phyloP scores from a whole-genome alignment of 2,888 invertebrate species.

The Lingula anatina region DNA sequence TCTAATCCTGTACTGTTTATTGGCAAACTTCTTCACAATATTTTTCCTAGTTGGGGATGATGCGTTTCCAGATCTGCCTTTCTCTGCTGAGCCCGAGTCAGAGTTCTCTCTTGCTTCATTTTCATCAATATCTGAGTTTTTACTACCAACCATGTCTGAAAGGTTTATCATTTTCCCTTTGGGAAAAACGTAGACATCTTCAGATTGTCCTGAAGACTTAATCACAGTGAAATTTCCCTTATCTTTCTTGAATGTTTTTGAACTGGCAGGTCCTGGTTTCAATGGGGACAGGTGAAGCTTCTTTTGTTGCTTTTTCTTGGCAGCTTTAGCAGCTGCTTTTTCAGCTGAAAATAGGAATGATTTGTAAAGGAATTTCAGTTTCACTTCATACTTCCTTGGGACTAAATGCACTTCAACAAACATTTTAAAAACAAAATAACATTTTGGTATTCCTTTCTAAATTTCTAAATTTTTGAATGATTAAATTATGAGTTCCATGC shows the following conservation, averaged over 20 bases:
- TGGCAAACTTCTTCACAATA: constrained; percentile 5
- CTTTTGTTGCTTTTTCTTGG: constrained; percentile 12
- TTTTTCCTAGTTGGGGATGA: constrained; percentile 5
- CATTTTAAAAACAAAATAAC: too few species aligned
- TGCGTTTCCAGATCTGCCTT: constrained; percentile 1
- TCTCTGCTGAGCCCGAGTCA: too few species aligned
- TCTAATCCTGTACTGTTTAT: constrained; percentile 3
- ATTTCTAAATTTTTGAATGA: too few species aligned
- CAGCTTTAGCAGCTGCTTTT: constrained; percentile 9
- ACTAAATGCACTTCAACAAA: too few species aligned
- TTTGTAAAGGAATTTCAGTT: too few species aligned
- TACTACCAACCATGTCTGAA: background rate
- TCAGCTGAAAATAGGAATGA: too few species aligned
- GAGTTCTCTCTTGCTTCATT: constrained; percentile 8
- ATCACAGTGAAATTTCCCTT: background rate
- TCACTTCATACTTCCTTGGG: too few species aligned
- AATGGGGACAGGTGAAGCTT: background rate
- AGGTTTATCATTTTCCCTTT: constrained; percentile 1
- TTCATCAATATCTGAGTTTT: background rate
- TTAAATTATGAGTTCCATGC: too few species aligned
- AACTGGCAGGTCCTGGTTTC: background rate
- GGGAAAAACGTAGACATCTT: background rate
- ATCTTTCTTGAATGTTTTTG: constrained; percentile 2
- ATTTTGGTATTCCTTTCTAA: too few species aligned
- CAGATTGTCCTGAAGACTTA: background rate